These are phyloP conservation scores for Brachyrhaphis roseni DNA, from an alignment of 2,797 vertebrate species.

Conservation along the genomic window DNA sequence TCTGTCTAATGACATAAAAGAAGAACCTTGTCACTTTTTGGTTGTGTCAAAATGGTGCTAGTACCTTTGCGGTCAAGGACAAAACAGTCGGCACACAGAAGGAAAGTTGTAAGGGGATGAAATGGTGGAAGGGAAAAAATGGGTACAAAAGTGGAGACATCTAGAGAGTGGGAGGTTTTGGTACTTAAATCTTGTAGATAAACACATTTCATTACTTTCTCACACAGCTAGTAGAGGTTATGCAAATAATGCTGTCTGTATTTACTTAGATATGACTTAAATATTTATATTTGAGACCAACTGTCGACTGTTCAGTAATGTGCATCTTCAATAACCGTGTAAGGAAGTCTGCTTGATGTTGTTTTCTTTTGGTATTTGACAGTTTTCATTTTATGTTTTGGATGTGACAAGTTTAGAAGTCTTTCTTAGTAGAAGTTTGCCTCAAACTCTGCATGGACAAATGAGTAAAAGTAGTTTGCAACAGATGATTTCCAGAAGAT, in stretches of 20 bases:
- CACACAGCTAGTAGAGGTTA: background rate
- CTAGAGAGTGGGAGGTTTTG: background rate
- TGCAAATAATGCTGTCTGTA: background rate
- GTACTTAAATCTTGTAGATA: background rate
- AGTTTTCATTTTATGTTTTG: background rate
- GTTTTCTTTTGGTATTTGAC: background rate
- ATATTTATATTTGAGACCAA: background rate
- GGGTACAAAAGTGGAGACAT: background rate
- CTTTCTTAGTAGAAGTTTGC: too few species aligned
- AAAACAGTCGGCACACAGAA: background rate
- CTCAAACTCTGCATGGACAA: too few species aligned
- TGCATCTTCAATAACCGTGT: background rate
- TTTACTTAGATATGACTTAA: background rate
- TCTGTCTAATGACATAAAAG: background rate
- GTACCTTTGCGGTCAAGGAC: background rate
- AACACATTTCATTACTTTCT: background rate
- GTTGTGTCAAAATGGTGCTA: background rate
- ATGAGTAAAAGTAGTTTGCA: background rate
- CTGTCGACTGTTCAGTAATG: background rate
- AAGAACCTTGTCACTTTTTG: background rate
- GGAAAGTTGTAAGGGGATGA: background rate
- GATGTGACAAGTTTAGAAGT: background rate
- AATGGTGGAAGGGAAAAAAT: background rate
- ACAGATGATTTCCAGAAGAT: background rate
- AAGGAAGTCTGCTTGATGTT: background rate